These are phyloP conservation scores for Cantharis nigra DNA, from an alignment of 2,888 invertebrate species.

Conservation along the genomic window DNA sequence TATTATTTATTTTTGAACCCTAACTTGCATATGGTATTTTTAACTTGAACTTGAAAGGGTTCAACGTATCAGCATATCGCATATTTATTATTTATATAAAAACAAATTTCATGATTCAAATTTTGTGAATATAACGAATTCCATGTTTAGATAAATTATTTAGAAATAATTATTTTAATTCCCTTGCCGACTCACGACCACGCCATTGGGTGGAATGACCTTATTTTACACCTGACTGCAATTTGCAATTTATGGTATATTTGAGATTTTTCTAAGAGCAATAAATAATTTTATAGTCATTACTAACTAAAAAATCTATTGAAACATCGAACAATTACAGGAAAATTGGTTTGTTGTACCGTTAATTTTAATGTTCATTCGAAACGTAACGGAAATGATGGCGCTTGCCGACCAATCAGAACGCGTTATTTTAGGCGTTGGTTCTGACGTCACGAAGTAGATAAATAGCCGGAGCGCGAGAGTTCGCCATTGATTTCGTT, in stretches of 20 bases:
- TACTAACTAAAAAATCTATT: neutral
- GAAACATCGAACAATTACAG: neutral
- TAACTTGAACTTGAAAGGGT: neutral
- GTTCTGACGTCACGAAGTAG: constrained; percentile 56
- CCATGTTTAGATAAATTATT: neutral
- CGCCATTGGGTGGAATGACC: neutral
- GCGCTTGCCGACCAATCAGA: constrained; percentile 57
- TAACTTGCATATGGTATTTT: neutral
- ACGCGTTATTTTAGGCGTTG: constrained; percentile 56
- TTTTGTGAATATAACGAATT: neutral
- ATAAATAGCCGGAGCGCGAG: constrained; percentile 59
- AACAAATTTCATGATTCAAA: neutral
- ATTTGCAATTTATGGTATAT: neutral
- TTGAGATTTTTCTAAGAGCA: neutral
- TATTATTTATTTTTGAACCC: neutral
- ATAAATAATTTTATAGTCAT: neutral
- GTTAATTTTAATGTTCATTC: neutral
- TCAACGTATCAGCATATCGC: neutral
- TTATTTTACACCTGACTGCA: neutral
- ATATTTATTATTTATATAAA: too few species aligned
- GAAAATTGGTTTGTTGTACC: neutral
- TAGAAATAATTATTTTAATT: neutral
- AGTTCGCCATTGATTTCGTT: constrained; percentile 61
- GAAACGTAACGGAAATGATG: constrained; percentile 8
- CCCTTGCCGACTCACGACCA: neutral